phyloP scores from a whole-genome alignment of 2,888 invertebrate genomes.

The Griposia aprilina region DNA sequence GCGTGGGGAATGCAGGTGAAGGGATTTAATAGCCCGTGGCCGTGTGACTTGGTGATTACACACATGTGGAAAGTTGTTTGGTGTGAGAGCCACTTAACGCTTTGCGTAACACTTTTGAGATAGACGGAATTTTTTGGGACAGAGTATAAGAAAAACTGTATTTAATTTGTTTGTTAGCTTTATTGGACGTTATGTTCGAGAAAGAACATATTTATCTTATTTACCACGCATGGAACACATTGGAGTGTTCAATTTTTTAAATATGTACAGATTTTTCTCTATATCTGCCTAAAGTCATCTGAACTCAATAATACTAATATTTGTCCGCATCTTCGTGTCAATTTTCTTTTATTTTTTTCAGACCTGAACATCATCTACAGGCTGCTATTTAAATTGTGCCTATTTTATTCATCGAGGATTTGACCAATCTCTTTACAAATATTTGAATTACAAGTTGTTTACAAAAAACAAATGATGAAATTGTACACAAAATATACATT shows the following conservation, averaged over 20 bases:
- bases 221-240: not conserved
- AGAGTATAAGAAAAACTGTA: constrained; percentile 41
- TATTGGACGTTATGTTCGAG: not conserved
- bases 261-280: not conserved
- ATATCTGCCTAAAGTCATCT: not conserved
- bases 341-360: not conserved
- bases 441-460: too few species aligned
- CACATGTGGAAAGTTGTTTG: constrained; percentile 63
- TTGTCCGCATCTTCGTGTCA: too few species aligned
- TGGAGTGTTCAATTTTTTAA: not conserved
- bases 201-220: not conserved
- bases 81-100: constrained; percentile 45
- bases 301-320: constrained; percentile 1
- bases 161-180: constrained; percentile 5
- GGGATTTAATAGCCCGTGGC: constrained; percentile 58
- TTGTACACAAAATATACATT: too few species aligned
- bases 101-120: constrained; percentile 51
- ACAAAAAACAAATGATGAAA: too few species aligned
- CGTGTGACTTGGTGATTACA: constrained; percentile 56
- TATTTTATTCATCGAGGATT: not conserved
- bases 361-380: not conserved
- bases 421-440: not conserved
- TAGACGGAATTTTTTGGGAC: constrained; percentile 22
- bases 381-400: too few species aligned
- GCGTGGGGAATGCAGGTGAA: constrained; percentile 59